Evolutionary conservation across 2,888 invertebrate species (phyloP).

Genomic region (Drosophila greeni): DNA sequence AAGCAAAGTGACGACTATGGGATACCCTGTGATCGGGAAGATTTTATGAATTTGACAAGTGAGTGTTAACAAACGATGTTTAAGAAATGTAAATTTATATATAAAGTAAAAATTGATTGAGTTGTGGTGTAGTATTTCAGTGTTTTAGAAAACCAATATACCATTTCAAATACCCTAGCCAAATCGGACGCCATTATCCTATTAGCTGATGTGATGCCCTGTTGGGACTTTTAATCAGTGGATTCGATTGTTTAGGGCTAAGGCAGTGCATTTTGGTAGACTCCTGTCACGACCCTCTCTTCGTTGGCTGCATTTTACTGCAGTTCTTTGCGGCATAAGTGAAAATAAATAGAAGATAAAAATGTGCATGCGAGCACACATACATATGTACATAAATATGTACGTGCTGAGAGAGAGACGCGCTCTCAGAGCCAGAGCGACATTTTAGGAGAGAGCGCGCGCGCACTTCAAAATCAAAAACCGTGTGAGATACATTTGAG

Average conservation of each 20-base stretch:
- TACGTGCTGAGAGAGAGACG: slow-evolving; percentile 9
- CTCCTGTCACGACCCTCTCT: slow-evolving; percentile 19
- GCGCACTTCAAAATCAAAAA: slow-evolving; percentile 64
- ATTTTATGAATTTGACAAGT: slow-evolving; percentile 41
- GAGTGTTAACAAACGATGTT: slow-evolving; percentile 1
- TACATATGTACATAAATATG: slow-evolving; percentile 6
- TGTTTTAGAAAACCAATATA: background rate
- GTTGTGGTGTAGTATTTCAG: no score
- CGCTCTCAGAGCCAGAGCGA: slow-evolving; percentile 18
- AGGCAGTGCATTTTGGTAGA: slow-evolving; percentile 6
- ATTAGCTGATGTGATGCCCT: slow-evolving; percentile 13
- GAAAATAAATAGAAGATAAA: slow-evolving; percentile 70
- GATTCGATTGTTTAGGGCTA: slow-evolving; percentile 14
- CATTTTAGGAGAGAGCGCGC: slow-evolving; percentile 48
- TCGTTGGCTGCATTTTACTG: slow-evolving; percentile 47
- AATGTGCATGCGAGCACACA: slow-evolving; percentile 44
- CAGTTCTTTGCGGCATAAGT: slow-evolving; percentile 69
- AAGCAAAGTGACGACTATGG: slow-evolving; percentile 26
- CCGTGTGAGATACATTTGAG: slow-evolving; percentile 69
- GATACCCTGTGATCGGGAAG: slow-evolving; percentile 22
- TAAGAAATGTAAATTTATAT: background rate
- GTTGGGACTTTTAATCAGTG: slow-evolving; percentile 28
- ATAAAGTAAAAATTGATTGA: no score
- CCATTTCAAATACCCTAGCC: slow-evolving; percentile 14
- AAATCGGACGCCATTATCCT: slow-evolving; percentile 30